Evolutionary conservation across 2,797 vertebrate genomes (phyloP), one percentile per base, ranked within the genome.

Genomic region (Pelochelys cantorii): DNA sequence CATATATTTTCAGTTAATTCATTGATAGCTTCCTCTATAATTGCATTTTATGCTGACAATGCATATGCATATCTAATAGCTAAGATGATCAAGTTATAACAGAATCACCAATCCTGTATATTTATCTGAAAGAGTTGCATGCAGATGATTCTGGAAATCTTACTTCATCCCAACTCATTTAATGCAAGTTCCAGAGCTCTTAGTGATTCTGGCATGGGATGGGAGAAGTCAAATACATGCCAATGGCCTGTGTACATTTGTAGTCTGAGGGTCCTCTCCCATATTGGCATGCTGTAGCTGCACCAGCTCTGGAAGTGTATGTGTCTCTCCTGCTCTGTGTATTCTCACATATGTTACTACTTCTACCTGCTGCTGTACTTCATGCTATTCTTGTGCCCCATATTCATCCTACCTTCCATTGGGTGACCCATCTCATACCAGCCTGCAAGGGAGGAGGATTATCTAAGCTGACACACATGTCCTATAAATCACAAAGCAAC

Each of bases 221-320:
- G 71, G 52, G 89, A 57, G n/a, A 82, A 87, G 85, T 78, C 13
- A 5, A 20, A 27, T 92, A 18, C 53, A 79, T 89, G 60, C 22
- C 52, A 8, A n/a, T 68, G 31, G 62, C 14, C n/a, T 68, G 17
- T 68, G 62, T 68, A 34, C 17, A 68, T 68, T 65, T 65, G 31
- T 14, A 65, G 18, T n/a, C 62, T 68, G n/a, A 34, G 18, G 17
- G 4, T 34, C 62, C 2, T n/a, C 31, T 68, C 31, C 62, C 62
- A 34, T 4, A 4, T n/a, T 84, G 4, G 53, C 9, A 10, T 86
- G 84, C 85, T 91, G 79, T 90, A 81, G 77, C 86, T 94, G 92
- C 83, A 60, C 92, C 11, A 18, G 3, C 56, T 57, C 71, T 83
- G 23, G 56, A 94, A 85, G n/a, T 11, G 31, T 79, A 65, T n/a